A percentile compares a stretch with the other conserved stretches of the same genome.
Evolutionary conservation across 2,113 vertebrate species (phyloP).

Genomic region (Tachycineta bicolor): DNA sequence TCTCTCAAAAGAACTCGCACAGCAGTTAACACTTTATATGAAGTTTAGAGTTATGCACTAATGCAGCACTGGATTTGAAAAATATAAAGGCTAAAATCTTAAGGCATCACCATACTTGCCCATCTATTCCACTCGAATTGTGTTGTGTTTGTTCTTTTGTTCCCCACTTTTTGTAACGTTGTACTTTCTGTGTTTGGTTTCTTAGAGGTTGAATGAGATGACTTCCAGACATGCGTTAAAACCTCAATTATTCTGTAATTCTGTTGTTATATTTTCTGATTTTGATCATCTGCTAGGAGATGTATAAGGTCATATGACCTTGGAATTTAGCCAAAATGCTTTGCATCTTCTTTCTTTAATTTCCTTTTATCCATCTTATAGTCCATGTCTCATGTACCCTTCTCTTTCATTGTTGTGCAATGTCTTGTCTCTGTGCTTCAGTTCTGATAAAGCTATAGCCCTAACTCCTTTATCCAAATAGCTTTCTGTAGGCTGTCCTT

Average conservation of each 20-base stretch:
- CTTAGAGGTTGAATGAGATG: background rate
- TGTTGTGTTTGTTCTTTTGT: background rate
- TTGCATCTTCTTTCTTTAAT: background rate
- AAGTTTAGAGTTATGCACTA: background rate
- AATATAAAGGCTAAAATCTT: background rate
- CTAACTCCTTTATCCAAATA: background rate
- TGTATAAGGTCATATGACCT: background rate
- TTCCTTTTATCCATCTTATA: background rate
- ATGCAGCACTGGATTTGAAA: background rate
- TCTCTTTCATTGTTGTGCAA: background rate
- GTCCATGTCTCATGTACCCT: background rate
- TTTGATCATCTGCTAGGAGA: background rate
- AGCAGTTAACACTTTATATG: background rate
- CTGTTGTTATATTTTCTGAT: background rate
- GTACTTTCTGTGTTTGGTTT: background rate
- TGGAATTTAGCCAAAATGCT: background rate
- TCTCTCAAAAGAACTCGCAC: too few relatives aligned
- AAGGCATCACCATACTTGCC: background rate
- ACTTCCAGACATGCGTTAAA: background rate
- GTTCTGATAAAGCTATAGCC: background rate
- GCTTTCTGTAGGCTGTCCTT: background rate
- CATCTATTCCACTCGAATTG: background rate
- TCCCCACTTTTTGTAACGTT: background rate
- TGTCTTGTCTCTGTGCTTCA: background rate
- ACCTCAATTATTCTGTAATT: background rate